Percentiles rank a stretch among this genome's conserved stretches.
Conservation (phyloP, 2,888 invertebrate species). For the Eustalomyia histrio region DNA sequence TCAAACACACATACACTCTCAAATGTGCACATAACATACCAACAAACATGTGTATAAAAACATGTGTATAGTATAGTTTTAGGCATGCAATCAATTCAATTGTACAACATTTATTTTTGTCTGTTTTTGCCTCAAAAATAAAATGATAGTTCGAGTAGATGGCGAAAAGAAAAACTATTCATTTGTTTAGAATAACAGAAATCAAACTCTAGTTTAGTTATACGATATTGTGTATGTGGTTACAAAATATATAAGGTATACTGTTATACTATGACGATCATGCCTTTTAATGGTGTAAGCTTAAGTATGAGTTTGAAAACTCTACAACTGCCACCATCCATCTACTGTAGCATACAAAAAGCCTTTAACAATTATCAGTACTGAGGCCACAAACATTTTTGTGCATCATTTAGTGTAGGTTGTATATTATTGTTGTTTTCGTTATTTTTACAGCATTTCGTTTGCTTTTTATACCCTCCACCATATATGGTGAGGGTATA, state of each 20-base stretch:
- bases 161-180: constrained; percentile 26
- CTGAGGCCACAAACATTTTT: constrained; percentile 62
- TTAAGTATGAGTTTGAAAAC: no score
- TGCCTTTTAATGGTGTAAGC: constrained; percentile 3
- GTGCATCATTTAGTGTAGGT: constrained; percentile 61
- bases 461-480: no score
- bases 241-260: constrained; percentile 36
- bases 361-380: constrained; percentile 63
- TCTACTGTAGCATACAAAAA: neutral
- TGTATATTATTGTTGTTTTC: no score
- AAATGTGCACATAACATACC: constrained; percentile 2
- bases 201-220: constrained; percentile 53
- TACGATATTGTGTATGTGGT: constrained; percentile 9
- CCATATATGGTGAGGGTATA: no score
- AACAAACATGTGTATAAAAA: constrained; percentile 31
- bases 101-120: constrained; percentile 32
- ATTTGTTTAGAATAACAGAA: constrained; percentile 60
- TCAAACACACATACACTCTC: neutral
- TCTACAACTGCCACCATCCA: no score
- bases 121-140: neutral
- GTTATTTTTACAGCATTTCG: neutral
- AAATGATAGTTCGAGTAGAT: constrained; percentile 14
- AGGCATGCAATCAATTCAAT: constrained; percentile 57
- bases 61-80: constrained; percentile 54
- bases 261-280: constrained; percentile 55